Evolutionary conservation across 2,888 invertebrate species (phyloP), one percentile per base, ranked within the genome.

Genomic region (Cerceris ruficornis): DNA sequence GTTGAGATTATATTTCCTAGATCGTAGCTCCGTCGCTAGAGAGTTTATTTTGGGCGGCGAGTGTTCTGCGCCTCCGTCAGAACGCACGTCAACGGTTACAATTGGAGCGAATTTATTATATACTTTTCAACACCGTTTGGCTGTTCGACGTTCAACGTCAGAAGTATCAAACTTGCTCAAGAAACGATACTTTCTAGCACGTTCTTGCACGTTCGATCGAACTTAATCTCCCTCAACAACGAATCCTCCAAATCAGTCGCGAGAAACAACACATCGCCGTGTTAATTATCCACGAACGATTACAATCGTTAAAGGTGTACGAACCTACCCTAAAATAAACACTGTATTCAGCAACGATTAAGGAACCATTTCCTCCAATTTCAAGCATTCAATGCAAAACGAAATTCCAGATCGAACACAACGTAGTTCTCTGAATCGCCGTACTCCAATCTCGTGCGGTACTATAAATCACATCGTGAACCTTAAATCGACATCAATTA

Each of bases 1-100:
- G 60, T 52, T 42, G 0, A 50, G 65, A 77, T 77, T 77, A 77
- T 55, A 49, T 69, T 72, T 79, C 78, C 39, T 57, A 54, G 65
- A 60, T 68, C 68, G 49, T 28, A 28, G 28, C 28, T 28, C 15
- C 28, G 46, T 39, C 28, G 15, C 43, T 68, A 55, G 55, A 60
- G 55, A 46, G 54, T 55, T 55, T 79, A 79, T 79, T 79, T 79
- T 60, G 49, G n/a, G 72, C 15, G 2, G 9, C 17, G 17, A 9
- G 17, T 4, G 55, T 1, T 55, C 17, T 7, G 17, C 13, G n/a
- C 28, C 28, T 50, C n/a, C 13, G n/a, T n/a, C 50, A n/a, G n/a
- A 50, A 50, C n/a, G n/a, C n/a, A n/a, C 50, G 50, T 50, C n/a
- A 50, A 50, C 11, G 50, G 13, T n/a, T 7, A 7, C 17, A 55